Evolutionary conservation across 2,113 vertebrate species (phyloP), one percentile per base, ranked within the genome.

Genomic region (Pseudorasbora parva): DNA sequence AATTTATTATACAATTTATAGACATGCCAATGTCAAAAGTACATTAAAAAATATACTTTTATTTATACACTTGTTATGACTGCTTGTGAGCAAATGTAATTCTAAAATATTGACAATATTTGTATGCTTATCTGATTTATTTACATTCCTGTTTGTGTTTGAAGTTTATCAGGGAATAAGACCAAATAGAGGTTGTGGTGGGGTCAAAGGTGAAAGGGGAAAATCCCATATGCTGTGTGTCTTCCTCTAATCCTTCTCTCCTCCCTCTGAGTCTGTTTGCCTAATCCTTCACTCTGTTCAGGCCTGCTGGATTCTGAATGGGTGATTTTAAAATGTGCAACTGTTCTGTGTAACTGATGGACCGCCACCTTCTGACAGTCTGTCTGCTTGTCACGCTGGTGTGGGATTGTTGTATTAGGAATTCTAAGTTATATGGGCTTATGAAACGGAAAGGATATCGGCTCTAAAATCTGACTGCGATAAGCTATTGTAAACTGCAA

Each of bases 191-290:
- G 68, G 68, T 15, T 8, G 41, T 43, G 17, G 11, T 71, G 37
- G 14, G 56, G 33, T 78, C 37, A 78, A 11, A 43, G 75, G 56
- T 43, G 54, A 43, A 78, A 78, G 33, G 56, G 33, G 37, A 78
- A 60, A 43, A 45, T 45, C 8, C n/a, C 4, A 60, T 78, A n/a
- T 43, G 33, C 37, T 45, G 12, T 60, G 56, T 78, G n/a, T 78
- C 56, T 78, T 78, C n/a, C 30, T n/a, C 30, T 81, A 37, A 59
- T 43, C 51, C 68, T 45, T 82, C 66, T 79, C 76, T 83, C 68
- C 81, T 86, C 81, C 81, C 85, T 84, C 51, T 47, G 19, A 12
- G 30, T 72, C 60, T 78, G 77, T 77, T 84, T 84, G 86, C 81
- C 71, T 84, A 87, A 87, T 87, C 82, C 78, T 56, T 59, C 23